Evolutionary conservation across 2,113 vertebrate genomes (phyloP).

Genomic region (Turdus rufiventris): DNA sequence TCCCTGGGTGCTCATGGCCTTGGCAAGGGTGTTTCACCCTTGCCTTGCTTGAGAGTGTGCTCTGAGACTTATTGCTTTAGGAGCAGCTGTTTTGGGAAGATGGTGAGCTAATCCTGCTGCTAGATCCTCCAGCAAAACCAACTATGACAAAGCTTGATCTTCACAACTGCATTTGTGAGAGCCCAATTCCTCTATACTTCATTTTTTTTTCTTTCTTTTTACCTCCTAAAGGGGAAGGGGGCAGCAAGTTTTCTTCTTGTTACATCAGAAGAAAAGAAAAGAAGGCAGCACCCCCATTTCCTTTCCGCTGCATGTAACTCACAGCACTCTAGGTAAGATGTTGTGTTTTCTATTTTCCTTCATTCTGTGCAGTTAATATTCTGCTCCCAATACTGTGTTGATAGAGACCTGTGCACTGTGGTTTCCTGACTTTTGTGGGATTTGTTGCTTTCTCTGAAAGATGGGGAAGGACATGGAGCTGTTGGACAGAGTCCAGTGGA

Average conservation of each 20-base stretch:
- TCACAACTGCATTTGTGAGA: neutral
- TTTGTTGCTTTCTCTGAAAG: neutral
- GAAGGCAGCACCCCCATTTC: neutral
- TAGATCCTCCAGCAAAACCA: neutral
- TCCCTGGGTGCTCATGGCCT: neutral
- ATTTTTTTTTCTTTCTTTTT: neutral
- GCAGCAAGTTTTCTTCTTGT: conserved; percentile 17
- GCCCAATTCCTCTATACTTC: neutral
- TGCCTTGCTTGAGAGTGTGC: neutral
- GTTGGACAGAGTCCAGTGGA: neutral
- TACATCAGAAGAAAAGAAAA: neutral
- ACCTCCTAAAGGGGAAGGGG: conserved; percentile 35
- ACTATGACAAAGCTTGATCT: neutral
- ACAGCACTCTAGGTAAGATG: neutral
- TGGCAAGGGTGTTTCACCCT: neutral
- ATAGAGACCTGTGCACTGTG: fast-evolving
- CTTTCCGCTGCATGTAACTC: neutral
- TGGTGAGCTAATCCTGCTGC: neutral
- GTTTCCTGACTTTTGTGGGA: neutral
- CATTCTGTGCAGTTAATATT: neutral
- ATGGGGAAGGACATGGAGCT: neutral
- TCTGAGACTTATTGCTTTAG: neutral
- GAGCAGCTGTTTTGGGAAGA: neutral
- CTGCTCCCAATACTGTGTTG: neutral
- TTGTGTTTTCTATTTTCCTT: fast-evolving